Evolutionary conservation across 2,888 invertebrate genomes (phyloP), one percentile per base, ranked within the genome.

Genomic region (Acanthosoma haemorrhoidale): DNA sequence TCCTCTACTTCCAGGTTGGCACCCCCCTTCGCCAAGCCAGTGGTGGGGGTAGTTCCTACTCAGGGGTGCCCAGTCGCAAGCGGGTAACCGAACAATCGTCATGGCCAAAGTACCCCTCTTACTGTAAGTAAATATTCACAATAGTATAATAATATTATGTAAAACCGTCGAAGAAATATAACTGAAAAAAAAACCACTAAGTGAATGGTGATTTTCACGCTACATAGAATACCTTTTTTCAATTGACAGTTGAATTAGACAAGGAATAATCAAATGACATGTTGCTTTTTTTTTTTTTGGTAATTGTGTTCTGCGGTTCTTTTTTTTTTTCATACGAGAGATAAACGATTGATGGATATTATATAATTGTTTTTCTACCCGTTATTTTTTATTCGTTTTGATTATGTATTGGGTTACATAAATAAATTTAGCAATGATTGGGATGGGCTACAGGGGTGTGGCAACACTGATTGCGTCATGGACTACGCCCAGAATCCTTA

Each of bases 361-460:
- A 51, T 51, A n/a, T 25, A 51, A 51, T 51, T 51, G 51, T 3
- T 51, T 51, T 43, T 51, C 13, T 6, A 25, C n/a, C n/a, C 29
- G 4, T 51, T 51, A n/a, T n/a, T n/a, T n/a, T n/a, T n/a, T n/a
- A n/a, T n/a, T 25, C 21, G 25, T 51, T 25, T 51, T 25, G 51
- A 51, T 51, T 51, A 51, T 51, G 51, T 51, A 51, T 51, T 25
- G n/a, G n/a, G 51, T 51, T 51, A 51, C 25, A 64, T 41, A 38
- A 64, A 64, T 64, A 64, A 64, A 64, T 64, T 64, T 64, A 64
- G 64, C 64, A 64, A 64, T 64, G 34, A 64, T 64, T 39, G 64
- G 64, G 64, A 64, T 64, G 64, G 64, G 64, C 64, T 31, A 13
- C 25, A 29, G 39, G 64, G 64, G 64, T 64, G 64, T 64, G 64